Evolutionary conservation across 2,113 vertebrate species (phyloP).

Genomic region (Pseudois nayaur): DNA sequence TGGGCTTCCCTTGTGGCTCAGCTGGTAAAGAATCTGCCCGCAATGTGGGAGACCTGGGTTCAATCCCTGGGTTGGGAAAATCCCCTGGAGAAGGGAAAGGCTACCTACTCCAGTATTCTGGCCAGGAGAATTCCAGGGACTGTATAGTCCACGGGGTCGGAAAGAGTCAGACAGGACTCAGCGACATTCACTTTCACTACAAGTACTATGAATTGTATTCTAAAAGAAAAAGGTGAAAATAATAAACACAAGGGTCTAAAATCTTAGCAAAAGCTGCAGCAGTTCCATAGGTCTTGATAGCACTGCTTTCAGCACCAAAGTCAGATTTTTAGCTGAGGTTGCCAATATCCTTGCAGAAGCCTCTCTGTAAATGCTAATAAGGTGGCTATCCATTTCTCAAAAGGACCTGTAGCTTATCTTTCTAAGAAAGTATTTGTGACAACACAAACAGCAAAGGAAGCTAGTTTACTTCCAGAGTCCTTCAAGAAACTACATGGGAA

Average conservation of each 20-base stretch:
- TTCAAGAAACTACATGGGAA: neutral
- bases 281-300: neutral
- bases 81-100: neutral
- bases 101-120: neutral
- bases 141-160: neutral
- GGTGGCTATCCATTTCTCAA: neutral
- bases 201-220: neutral
- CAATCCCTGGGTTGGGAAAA: neutral
- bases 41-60: neutral
- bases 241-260: neutral
- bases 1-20: neutral
- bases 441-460: neutral
- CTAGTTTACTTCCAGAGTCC: neutral
- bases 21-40: neutral
- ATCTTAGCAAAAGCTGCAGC: neutral
- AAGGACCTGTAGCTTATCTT: neutral
- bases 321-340: neutral
- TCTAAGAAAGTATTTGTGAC: neutral
- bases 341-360: neutral
- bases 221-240: neutral
- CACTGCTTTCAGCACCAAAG: neutral
- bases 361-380: neutral
- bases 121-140: neutral
- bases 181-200: neutral
- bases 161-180: neutral